Percentiles rank a stretch among this genome's conserved stretches.
phyloP scores from a whole-genome alignment of 2,113 vertebrate species.

The Varanus komodoensis region DNA sequence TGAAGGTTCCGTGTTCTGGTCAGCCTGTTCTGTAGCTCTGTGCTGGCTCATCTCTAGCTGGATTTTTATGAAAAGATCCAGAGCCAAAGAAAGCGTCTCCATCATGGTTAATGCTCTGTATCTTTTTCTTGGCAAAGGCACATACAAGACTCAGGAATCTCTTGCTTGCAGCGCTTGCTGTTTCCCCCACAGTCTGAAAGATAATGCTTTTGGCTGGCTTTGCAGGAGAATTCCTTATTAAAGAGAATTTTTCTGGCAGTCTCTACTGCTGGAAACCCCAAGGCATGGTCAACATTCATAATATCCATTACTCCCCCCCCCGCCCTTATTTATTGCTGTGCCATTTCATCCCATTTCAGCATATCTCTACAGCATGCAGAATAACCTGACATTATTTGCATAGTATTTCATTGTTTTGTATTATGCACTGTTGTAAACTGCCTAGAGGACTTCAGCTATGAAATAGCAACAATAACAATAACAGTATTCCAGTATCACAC shows the following conservation, averaged over 20 bases:
- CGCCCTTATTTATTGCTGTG: background rate
- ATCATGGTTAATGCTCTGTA: background rate
- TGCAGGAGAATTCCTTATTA: background rate
- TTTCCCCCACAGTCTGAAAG: background rate
- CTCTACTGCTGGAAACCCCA: conserved; percentile 29
- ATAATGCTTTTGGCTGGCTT: conserved; percentile 11
- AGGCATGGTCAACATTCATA: conserved; percentile 25
- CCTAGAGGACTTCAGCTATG: no score
- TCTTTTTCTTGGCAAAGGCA: background rate
- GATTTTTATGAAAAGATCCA: background rate
- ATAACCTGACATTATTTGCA: background rate
- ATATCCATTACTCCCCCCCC: background rate
- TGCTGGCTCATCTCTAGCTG: background rate
- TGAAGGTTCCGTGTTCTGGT: background rate
- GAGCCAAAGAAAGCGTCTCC: background rate
- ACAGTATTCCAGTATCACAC: background rate
- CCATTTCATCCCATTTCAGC: conserved; percentile 24
- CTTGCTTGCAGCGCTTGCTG: background rate
- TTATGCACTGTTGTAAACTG: no score
- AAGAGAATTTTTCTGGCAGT: background rate
- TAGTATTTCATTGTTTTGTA: no score
- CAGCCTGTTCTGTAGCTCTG: background rate
- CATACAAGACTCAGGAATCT: background rate
- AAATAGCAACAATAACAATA: no score
- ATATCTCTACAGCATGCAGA: conserved; percentile 1